phyloP scores from a whole-genome alignment of 2,888 invertebrate species.

The Ephialtes manifestator region DNA sequence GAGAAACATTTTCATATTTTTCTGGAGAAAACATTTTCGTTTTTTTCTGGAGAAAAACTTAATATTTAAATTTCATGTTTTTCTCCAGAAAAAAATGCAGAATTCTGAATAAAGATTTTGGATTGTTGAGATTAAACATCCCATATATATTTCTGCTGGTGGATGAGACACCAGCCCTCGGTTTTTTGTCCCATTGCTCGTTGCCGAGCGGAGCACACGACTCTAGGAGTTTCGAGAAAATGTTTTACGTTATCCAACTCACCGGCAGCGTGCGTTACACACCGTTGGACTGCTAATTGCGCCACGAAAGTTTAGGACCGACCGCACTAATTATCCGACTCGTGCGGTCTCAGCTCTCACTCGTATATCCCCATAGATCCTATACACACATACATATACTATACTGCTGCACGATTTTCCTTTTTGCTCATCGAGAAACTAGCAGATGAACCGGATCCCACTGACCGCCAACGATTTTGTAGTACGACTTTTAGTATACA shows the following conservation, averaged over 20 bases:
- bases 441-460: conserved; percentile 20
- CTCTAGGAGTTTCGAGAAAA: conserved; percentile 39
- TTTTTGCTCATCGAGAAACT: conserved; percentile 43
- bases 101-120: neutral
- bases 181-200: conserved; percentile 13
- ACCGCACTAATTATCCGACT: conserved; percentile 57
- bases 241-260: conserved; percentile 54
- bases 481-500: conserved; percentile 4
- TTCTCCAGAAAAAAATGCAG: too few relatives aligned
- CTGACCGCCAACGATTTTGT: conserved; percentile 5
- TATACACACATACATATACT: neutral
- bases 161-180: neutral
- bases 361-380: neutral
- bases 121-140: neutral
- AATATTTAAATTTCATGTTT: too few relatives aligned
- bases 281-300: conserved; percentile 61
- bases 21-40: too few relatives aligned
- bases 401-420: conserved; percentile 24
- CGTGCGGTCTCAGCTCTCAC: conserved; percentile 19
- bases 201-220: neutral
- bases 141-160: neutral
- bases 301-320: conserved; percentile 49
- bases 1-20: too few relatives aligned
- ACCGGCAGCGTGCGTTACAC: conserved; percentile 16
- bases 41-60: too few relatives aligned